Evolutionary conservation across 1,140 invertebrate species (phyloP), one percentile per base, ranked within the genome.

Genomic region (Cephus cinctus): DNA sequence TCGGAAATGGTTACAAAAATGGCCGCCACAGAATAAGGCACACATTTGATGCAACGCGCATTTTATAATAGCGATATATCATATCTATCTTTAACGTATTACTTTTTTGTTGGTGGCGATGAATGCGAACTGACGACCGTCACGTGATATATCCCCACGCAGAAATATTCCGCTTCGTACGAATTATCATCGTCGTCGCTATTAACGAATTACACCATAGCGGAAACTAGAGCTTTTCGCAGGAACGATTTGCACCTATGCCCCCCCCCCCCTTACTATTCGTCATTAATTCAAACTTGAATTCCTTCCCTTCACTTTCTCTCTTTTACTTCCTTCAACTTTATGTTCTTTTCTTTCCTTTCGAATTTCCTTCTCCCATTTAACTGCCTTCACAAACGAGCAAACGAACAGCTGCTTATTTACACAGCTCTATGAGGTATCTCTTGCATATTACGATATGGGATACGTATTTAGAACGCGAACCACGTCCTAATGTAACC

Each of bases 21-120:
- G 71, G 67, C 65, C 69, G 72, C 71, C 71, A 71, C 72, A 64
- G 66, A 71, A 72, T 76, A 76, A 76, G 73, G 73, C 73, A 76
- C 72, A 76, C 73, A 71, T 71, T 72, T 73, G 65, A 75, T 76
- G 69, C 69, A 73, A 75, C 61, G 66, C 70, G 64, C 71, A 69
- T 71, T 65, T 59, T 57, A 52, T 66, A 54, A 43, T 69, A 67
- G 60, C 61, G 54, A 61, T 63, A 65, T 59, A 62, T 63, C 43
- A 46, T 57, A 51, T 8, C 25, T 27, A 27, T n/a, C 6, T n/a
- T 6, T 27, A 8, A 27, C 25, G 25, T 27, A 39, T 23, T 43
- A 39, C 42, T 43, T 46, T 51, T 53, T 53, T 58, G 49, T 54
- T 43, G 39, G 55, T 55, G 53, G 35, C 36, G 35, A 34, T 52